These are phyloP conservation scores for Gallinago nigripennis DNA, from an alignment of 2,797 vertebrate genomes.

Conservation along the genomic window DNA sequence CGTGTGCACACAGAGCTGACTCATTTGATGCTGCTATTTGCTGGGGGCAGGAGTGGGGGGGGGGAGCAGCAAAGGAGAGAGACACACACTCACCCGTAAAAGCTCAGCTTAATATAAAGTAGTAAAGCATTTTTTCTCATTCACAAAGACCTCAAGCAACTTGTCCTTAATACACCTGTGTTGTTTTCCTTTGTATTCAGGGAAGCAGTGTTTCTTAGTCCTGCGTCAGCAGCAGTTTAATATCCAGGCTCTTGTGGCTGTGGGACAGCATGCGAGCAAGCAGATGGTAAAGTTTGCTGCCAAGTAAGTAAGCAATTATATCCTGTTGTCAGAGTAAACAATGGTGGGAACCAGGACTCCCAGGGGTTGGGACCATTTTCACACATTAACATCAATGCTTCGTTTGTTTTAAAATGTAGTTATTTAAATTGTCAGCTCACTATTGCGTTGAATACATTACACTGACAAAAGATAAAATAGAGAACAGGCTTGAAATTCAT, in stretches of 20 bases:
- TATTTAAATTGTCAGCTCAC: conserved; percentile 83
- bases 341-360: conserved; percentile 93
- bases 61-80: rapidly evolving
- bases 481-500: conserved; percentile 79
- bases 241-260: conserved; percentile 95
- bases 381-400: conserved; percentile 88
- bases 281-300: conserved; percentile 99
- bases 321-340: conserved; percentile 93
- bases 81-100: rapidly evolving
- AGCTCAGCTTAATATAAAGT: conserved; percentile 6
- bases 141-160: conserved; percentile 48
- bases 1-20: not conserved
- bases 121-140: conserved; percentile 58
- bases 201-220: conserved; percentile 98
- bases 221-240: conserved; percentile 98
- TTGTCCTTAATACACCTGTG: conserved; percentile 68
- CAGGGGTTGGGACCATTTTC: conserved; percentile 87
- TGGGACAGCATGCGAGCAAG: conserved; percentile 98
- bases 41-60: not conserved
- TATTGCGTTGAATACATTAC: conserved; percentile 77
- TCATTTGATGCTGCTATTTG: not conserved
- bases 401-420: conserved; percentile 83
- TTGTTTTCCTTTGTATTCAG: conserved; percentile 79
- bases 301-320: conserved; percentile 94
- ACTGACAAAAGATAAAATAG: conserved; percentile 81